These are phyloP conservation scores for Varanus komodoensis DNA, from an alignment of 2,113 vertebrate species.

Conservation along the genomic window DNA sequence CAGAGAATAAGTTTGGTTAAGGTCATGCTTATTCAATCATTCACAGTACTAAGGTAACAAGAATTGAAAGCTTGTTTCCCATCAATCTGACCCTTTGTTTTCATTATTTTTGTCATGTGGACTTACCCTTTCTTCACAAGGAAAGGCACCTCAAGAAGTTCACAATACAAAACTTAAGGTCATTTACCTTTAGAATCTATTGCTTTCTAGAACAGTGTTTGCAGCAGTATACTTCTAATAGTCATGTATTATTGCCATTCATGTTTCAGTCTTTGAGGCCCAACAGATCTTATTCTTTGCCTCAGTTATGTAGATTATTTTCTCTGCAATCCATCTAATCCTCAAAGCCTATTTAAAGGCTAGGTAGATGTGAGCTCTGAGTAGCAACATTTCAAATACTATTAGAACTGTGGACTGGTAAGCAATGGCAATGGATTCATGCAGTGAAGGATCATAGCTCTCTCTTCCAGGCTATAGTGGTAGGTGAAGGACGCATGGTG, in stretches of 20 bases:
- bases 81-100: neutral
- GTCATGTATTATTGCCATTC: neutral
- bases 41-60: slow-evolving; percentile 20
- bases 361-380: neutral
- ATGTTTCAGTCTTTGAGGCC: neutral
- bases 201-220: neutral
- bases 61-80: neutral
- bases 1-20: slow-evolving; percentile 21
- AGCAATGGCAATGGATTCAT: neutral
- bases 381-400: neutral
- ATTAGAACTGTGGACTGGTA: neutral
- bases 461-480: neutral
- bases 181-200: neutral
- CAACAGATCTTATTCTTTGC: neutral
- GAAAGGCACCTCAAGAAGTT: neutral
- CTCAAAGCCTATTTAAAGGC: neutral
- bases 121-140: neutral
- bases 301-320: neutral
- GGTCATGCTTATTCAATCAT: slow-evolving; percentile 13
- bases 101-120: neutral
- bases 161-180: neutral
- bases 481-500: neutral
- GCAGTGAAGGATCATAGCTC: slow-evolving; percentile 9
- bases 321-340: neutral
- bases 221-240: neutral